Conservation (phyloP, 1,140 invertebrate genomes). For the Penaeus chinensis region DNA sequence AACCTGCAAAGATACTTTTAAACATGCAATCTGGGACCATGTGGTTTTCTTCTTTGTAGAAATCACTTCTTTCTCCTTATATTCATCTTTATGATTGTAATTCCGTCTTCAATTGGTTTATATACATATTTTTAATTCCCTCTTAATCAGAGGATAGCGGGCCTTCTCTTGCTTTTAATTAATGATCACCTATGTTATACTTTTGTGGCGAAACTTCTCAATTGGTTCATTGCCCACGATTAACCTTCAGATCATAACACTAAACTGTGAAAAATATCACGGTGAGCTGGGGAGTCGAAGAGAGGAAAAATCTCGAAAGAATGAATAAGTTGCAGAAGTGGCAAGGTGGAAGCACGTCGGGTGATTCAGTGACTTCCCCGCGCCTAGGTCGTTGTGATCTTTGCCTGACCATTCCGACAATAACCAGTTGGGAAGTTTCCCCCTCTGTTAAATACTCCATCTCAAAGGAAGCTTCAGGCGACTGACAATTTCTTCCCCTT, state of each 20-base stretch:
- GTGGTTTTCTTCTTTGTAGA: conserved; percentile 57
- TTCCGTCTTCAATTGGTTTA: conserved; percentile 57
- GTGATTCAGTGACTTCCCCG: too few relatives aligned
- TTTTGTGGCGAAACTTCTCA: conserved; percentile 59
- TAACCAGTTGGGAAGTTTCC: conserved; percentile 64
- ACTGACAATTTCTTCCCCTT: conserved; percentile 58
- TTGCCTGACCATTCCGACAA: conserved; percentile 2
- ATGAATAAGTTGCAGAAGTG: too few relatives aligned
- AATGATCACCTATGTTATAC: conserved; percentile 13
- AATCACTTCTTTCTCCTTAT: conserved; percentile 64
- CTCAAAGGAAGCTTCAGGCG: conserved; percentile 41
- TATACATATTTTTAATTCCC: conserved; percentile 61
- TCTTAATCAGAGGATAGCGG: conserved; percentile 64
- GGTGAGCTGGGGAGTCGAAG: too few relatives aligned
- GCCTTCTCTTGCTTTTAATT: conserved; percentile 57
- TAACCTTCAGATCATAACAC: too few relatives aligned
- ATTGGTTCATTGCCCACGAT: conserved; percentile 52
- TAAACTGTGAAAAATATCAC: too few relatives aligned
- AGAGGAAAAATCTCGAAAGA: too few relatives aligned
- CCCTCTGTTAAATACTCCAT: conserved; percentile 34
- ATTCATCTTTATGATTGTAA: conserved; percentile 60
- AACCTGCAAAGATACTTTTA: conserved; percentile 2
- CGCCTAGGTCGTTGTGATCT: background rate
- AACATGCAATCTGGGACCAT: conserved; percentile 27
- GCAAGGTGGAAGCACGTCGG: too few relatives aligned